phyloP scores from a whole-genome alignment of 1,140 invertebrate species.

The Colletes latitarsis region DNA sequence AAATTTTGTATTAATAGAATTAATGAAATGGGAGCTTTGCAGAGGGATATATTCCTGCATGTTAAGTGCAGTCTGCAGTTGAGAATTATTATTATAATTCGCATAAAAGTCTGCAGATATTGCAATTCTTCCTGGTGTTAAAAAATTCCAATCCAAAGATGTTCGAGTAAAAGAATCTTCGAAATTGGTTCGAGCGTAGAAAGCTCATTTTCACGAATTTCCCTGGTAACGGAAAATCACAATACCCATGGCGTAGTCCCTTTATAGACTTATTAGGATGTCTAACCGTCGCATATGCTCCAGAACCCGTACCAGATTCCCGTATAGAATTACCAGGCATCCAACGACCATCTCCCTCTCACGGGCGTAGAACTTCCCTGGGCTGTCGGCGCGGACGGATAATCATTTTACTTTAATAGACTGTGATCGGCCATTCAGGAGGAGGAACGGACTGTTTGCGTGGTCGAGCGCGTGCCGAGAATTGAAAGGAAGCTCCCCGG shows the following conservation, averaged over 20 bases:
- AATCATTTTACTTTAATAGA: constrained; percentile 71
- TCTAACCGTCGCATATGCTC: constrained; percentile 60
- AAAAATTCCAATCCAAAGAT: too few species aligned
- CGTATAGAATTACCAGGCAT: constrained; percentile 66
- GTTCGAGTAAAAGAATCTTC: too few species aligned
- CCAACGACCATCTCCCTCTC: constrained; percentile 28
- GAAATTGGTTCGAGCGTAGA: too few species aligned
- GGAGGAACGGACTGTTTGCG: constrained; percentile 30
- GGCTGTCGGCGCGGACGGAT: constrained; percentile 54
- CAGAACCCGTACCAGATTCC: constrained; percentile 28
- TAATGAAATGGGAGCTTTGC: too few species aligned
- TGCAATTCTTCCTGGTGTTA: too few species aligned
- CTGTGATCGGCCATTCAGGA: constrained; percentile 55
- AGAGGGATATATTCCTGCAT: too few species aligned
- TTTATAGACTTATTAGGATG: constrained; percentile 57
- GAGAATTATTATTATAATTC: too few species aligned
- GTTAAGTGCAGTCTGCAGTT: too few species aligned
- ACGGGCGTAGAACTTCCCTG: constrained; percentile 25
- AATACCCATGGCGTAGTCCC: neutral
- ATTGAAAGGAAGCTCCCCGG: constrained; percentile 34
- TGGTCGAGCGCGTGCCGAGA: constrained; percentile 43
- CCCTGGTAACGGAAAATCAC: neutral
- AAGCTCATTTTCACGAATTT: neutral
- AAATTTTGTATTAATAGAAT: too few species aligned
- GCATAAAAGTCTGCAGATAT: too few species aligned